Base-by-base conservation (phyloP, 2,888 invertebrate species). In the Callinectes sapidus region DNA sequence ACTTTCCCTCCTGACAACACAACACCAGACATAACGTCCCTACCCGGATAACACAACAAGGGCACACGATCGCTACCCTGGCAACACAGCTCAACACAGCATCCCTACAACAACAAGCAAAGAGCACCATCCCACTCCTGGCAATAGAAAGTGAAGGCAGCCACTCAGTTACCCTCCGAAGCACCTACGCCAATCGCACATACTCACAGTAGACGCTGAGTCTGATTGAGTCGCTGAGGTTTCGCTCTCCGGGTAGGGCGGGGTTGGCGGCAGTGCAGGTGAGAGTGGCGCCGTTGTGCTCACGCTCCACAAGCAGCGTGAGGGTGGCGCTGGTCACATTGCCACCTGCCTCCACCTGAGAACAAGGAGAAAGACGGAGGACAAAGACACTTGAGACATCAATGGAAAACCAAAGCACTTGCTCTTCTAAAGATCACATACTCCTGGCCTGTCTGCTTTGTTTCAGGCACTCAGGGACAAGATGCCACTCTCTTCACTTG, bases 121-220 rank as follows among this genome's bases (percentile, higher is more conserved):
- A 28, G 28, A 71, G 23, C 61, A 18, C 61, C 61, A 23, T 16
- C 61, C 18, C 61, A 18, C 23, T 23, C 61, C 61, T 61, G 61
- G 13, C 61, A 61, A 61, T 23, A 61, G 23, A 61, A 23, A 18
- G 61, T 61, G 61, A 61, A 61, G 13, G 23, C 61, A 61, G 23
- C 61, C 14, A 81, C 16, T 32, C 35, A 81, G 0, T 85, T 18
- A n/a, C 39, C 16, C 32, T 55, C 87, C 16, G 42, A 23, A n/a
- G 42, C 66, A 39, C n/a, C n/a, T 39, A 35, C 35, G 14, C 35
- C 32, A 61, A 10, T 86, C 55, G 8, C 23, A 18, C n/a, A 14
- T 77, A 94, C 94, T 93, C 91, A 94, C 94, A 94, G 32, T 92
- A 77, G 2, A 94, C 92, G 87, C 87, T 90, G 61, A 94, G 93